Percentiles rank a stretch among this genome's conserved stretches.
phyloP scores from a whole-genome alignment of 2,113 vertebrate species.

The Salvelinus sp. region DNA sequence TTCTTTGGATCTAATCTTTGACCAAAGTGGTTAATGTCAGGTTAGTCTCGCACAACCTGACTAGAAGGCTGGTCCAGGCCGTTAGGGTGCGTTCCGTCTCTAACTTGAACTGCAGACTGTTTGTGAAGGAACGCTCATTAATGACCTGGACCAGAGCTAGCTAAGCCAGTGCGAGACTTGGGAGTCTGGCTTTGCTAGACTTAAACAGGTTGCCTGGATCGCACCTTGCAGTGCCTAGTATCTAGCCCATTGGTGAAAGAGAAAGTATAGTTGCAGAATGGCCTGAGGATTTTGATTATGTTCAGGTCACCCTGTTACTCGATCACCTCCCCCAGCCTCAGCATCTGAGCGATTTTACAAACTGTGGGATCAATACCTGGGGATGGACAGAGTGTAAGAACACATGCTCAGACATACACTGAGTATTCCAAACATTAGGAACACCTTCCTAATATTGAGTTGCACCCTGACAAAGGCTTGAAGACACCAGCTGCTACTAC shows the following conservation, averaged over 20 bases:
- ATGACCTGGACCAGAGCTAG: too few species aligned
- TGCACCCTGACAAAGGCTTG: too few species aligned
- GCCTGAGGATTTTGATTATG: slow-evolving; percentile 79
- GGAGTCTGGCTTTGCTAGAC: not conserved
- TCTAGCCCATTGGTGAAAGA: slow-evolving; percentile 87
- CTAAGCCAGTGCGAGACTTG: not conserved
- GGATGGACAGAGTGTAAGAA: slow-evolving; percentile 1
- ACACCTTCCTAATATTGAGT: too few species aligned
- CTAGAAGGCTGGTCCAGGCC: too few species aligned
- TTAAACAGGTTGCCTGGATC: not conserved
- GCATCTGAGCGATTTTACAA: slow-evolving; percentile 79
- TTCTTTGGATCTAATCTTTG: not conserved
- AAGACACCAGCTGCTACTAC: too few species aligned
- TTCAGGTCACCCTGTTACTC: slow-evolving; percentile 75
- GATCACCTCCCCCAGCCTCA: slow-evolving; percentile 85
- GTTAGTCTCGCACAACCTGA: too few species aligned
- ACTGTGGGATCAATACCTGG: slow-evolving; percentile 78
- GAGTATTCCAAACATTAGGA: too few species aligned
- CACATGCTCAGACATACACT: not conserved
- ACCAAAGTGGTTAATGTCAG: not conserved
- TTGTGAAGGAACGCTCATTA: too few species aligned
- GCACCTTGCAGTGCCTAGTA: slow-evolving; percentile 84
- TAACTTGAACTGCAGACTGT: too few species aligned
- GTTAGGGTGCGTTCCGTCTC: too few species aligned
- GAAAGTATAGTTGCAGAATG: slow-evolving; percentile 78